phyloP scores from a whole-genome alignment of 2,113 vertebrate species.

The Urocynchramus pylzowi region DNA sequence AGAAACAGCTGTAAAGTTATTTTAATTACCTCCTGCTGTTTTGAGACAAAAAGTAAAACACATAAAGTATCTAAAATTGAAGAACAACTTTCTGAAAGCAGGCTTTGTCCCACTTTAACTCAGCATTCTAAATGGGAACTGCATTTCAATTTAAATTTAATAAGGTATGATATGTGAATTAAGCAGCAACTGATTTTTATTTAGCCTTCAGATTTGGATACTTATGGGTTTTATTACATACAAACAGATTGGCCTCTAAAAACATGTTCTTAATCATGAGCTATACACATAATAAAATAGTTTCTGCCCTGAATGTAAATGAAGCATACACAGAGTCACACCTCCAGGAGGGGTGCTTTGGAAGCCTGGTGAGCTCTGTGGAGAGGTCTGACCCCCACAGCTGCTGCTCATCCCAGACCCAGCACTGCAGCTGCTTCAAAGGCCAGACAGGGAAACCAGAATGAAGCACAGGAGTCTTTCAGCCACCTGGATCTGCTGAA shows the following conservation, averaged over 20 bases:
- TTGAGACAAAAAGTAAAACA: constrained; percentile 39
- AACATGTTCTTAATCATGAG: constrained; percentile 31
- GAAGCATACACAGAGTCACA: background rate
- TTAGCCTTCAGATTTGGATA: constrained; percentile 1
- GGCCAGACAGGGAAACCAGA: background rate
- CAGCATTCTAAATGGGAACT: background rate
- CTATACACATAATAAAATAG: background rate
- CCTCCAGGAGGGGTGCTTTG: background rate
- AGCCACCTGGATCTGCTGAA: background rate
- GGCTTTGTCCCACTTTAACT: constrained; percentile 12
- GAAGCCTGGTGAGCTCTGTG: background rate
- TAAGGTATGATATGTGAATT: constrained; percentile 14
- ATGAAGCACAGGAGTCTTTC: rapidly evolving
- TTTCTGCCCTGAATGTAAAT: background rate
- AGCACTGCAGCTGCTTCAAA: background rate
- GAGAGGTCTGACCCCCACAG: background rate
- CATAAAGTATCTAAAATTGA: background rate
- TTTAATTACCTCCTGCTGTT: constrained; percentile 50
- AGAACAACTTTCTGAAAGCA: constrained; percentile 28
- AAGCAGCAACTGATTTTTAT: constrained; percentile 16
- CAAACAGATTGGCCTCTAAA: background rate
- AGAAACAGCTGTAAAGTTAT: constrained; percentile 37
- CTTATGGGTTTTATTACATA: background rate
- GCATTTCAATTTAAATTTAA: constrained; percentile 33
- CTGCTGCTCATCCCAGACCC: background rate